Evolutionary conservation across 2,888 invertebrate species (phyloP), one percentile per base, ranked within the genome.

Genomic region (Cryptus armator): DNA sequence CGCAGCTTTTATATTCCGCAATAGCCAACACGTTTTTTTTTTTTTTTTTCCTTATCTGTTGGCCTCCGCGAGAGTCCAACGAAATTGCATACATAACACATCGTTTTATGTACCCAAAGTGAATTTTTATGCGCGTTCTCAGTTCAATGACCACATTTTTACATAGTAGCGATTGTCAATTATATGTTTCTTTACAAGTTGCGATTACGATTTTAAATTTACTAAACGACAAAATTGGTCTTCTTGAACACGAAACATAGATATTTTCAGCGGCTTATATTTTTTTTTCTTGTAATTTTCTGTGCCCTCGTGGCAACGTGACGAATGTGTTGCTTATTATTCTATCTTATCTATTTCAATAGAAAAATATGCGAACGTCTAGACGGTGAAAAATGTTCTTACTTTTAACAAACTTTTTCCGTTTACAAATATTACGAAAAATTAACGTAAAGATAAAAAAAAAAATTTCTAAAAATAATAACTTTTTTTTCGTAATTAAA

Each of bases 1-100:
- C 24, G 43, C 12, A 76, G 71, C 76, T 81, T 72, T 76, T 66
- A 66, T 80, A 80, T 80, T 80, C 70, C 56, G 59, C 71, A 56
- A 59, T 44, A 59, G 71, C 66, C 56, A 44, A 72, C 80, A 62
- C 67, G 48, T 71, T 71, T 24, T 29, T 29, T 29, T 29, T 53
- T 56, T 48, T n/a, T 66, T 70, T 37, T 37, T 0, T n/a, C 62
- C 75, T 84, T 71, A 76, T 71, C 75, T 67, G 51, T 76, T 76
- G 59, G 24, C 19, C 59, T 70, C 75, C 74, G 32, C 74, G 32
- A 37, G 16, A 59, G 19, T 46, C 66, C 70, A 66, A 46, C 29
- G 29, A 62, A 71, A 71, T 46, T 6, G 51, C 37, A 72, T 67
- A 37, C 67, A 70, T 70, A 70, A 19, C 46, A 48, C 46, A 19